Conservation (phyloP, 1,140 invertebrate genomes). For the Drepana arcuata region DNA sequence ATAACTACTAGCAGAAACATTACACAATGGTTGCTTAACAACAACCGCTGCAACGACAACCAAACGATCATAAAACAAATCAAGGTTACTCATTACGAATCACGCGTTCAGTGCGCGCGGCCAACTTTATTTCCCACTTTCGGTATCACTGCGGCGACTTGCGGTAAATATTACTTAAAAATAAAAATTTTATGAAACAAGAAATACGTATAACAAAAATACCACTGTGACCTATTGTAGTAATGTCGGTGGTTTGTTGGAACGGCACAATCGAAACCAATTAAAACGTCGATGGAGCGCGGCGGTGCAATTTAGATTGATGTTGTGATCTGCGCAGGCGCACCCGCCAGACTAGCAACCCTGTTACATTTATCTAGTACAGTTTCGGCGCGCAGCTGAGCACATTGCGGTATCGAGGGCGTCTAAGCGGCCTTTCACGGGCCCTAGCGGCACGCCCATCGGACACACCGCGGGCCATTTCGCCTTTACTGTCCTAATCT, state of each 20-base stretch:
- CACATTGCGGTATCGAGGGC: conserved; percentile 33
- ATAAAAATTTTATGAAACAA: too few relatives aligned
- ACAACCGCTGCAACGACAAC: conserved; percentile 8
- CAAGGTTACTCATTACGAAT: conserved; percentile 29
- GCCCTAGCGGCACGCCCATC: conserved; percentile 31
- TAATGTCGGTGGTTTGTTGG: conserved; percentile 17
- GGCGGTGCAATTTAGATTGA: conserved; percentile 21
- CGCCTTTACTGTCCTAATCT: conserved; percentile 29
- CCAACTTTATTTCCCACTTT: conserved; percentile 11
- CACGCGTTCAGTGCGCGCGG: conserved; percentile 21
- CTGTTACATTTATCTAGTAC: conserved; percentile 13
- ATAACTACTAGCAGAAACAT: too few relatives aligned
- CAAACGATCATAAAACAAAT: conserved; percentile 19
- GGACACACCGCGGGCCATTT: conserved; percentile 24
- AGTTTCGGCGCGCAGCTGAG: conserved; percentile 26
- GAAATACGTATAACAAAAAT: too few relatives aligned
- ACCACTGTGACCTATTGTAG: conserved; percentile 17
- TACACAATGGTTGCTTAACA: conserved; percentile 22
- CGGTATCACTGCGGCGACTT: too few relatives aligned
- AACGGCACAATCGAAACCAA: conserved; percentile 20
- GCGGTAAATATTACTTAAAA: too few relatives aligned
- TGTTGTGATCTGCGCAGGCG: conserved; percentile 4
- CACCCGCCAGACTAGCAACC: conserved; percentile 3
- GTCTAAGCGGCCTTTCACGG: conserved; percentile 44
- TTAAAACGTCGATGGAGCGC: conserved; percentile 26